Evolutionary conservation across 2,113 vertebrate species (phyloP).

Genomic region (Monarcha castaneiventris): DNA sequence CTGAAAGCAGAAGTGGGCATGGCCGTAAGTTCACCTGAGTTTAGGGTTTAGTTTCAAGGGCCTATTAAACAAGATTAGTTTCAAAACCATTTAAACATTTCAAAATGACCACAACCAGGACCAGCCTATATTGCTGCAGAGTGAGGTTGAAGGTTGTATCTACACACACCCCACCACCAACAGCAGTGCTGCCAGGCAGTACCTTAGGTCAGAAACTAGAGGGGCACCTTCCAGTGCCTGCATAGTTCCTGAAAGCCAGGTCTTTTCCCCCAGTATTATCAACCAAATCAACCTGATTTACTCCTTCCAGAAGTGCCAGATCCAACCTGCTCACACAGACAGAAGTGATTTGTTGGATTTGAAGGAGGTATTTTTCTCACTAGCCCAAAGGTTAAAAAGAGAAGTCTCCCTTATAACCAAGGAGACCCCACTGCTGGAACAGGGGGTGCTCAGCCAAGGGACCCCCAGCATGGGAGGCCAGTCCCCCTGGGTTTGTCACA

Average conservation of each 20-base stretch:
- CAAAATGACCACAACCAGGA: slow-evolving; percentile 60
- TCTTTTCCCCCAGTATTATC: not conserved
- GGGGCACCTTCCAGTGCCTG: not conserved
- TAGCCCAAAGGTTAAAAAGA: not conserved
- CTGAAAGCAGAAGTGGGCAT: slow-evolving; percentile 5
- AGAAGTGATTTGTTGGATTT: not conserved
- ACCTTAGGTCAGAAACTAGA: not conserved
- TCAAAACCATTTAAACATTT: slow-evolving; percentile 39
- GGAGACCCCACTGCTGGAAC: not conserved
- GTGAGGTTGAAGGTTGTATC: not conserved
- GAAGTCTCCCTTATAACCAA: not conserved
- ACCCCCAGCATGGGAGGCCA: not conserved
- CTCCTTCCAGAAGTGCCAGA: not conserved
- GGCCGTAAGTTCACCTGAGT: not conserved
- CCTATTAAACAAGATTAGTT: slow-evolving; percentile 49
- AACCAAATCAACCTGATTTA: not conserved
- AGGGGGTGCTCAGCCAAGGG: rapidly evolving
- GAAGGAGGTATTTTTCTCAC: not conserved
- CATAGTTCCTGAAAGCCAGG: not conserved
- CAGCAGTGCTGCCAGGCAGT: not conserved
- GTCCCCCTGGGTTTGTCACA: not conserved
- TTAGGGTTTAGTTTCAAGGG: slow-evolving; percentile 67
- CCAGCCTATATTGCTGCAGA: slow-evolving; percentile 3
- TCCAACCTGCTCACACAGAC: not conserved
- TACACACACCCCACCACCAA: not conserved